Evolutionary conservation across 2,888 invertebrate genomes (phyloP).

Genomic region (Ametastegia equiseti): DNA sequence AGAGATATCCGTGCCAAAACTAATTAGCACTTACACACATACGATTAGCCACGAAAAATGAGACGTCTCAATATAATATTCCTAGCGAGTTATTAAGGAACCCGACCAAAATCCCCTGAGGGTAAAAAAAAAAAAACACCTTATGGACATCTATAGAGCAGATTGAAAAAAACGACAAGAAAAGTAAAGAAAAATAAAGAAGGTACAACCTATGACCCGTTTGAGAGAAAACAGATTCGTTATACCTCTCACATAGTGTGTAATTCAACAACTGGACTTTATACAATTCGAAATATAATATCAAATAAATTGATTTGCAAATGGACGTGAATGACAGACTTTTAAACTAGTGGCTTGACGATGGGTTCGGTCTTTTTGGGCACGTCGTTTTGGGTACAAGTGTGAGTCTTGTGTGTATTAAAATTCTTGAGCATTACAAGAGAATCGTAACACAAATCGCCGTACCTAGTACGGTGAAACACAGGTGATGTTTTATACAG

Average conservation of each 20-base stretch:
- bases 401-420: too few species aligned
- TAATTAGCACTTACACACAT: slow-evolving; percentile 12
- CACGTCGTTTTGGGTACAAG: neutral
- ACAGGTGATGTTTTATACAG: neutral
- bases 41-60: slow-evolving; percentile 19
- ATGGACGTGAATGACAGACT: slow-evolving; percentile 12
- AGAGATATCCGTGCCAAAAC: slow-evolving; percentile 28
- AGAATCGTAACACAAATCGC: too few species aligned
- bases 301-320: slow-evolving; percentile 6
- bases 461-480: neutral
- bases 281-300: neutral
- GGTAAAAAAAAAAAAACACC: neutral
- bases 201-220: neutral
- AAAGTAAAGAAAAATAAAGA: neutral
- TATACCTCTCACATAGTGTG: neutral
- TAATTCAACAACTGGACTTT: neutral
- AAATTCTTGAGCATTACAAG: too few species aligned
- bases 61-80: slow-evolving; percentile 45
- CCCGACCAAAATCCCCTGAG: neutral
- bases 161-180: neutral
- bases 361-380: neutral
- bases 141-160: neutral
- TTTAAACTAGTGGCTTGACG: neutral
- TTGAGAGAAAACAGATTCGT: neutral
- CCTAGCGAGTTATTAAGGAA: slow-evolving; percentile 11